Evolutionary conservation across 2,113 vertebrate species (phyloP), one percentile per base, ranked within the genome.

Genomic region (Brachypteracias leptosomus): DNA sequence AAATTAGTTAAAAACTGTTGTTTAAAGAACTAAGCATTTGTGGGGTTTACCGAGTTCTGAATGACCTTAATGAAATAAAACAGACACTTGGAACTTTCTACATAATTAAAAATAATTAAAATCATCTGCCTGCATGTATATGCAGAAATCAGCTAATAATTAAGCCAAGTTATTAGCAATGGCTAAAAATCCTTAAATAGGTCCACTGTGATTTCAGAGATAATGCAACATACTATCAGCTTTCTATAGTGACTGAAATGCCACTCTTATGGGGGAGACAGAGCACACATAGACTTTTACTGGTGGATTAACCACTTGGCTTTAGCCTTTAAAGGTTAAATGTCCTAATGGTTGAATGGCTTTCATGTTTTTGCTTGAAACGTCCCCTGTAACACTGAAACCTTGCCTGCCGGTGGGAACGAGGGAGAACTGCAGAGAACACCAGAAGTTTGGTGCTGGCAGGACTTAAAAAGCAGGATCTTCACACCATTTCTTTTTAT

Each of bases 1-100:
- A 81, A 93, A 75, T 81, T 90, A 90, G 90, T 96, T 92, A 81
- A 84, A 88, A 97, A 33, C 62, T 74, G 72, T 81, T 79, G 74
- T 38, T 86, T 94, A 86, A 94, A 65, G 83, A 89, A 90, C 84
- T 93, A 88, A 63, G 55, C 2, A 0, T 78, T 90, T 89, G 65
- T 10, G 16, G 42, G 16, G 71, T 88, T 95, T 65, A 44, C 42
- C 26, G 40, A 72, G 33, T 84, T 84, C 70, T 38, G 76, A 86
- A 72, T 46, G 0, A 89, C 78, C 52, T 81, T 76, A 86, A 71
- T 72, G 76, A 57, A 89, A 83, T 67, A 86, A 84, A 90, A 63
- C n/a, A 76, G 70, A 68, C 52, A 21, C 52, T 90, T 92, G 44
- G 81, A 94, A 78, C 54, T 90, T 93, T 80, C 49, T n/a, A 51